Evolutionary conservation across 1,140 invertebrate genomes (phyloP).

Genomic region (Triops cancriformis): DNA sequence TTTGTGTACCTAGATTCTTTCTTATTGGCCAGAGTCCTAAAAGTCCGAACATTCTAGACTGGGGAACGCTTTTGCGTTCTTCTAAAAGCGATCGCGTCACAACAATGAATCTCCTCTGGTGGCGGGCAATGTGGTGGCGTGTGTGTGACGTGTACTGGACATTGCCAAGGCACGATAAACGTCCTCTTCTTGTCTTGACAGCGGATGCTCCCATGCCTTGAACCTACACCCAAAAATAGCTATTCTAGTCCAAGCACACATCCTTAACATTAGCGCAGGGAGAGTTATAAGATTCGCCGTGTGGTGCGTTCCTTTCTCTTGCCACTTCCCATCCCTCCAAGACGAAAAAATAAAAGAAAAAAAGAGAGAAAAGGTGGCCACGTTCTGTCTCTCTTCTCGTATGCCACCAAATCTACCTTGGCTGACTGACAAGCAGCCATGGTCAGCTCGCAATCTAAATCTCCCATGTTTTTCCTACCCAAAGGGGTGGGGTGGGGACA

Average conservation of each 20-base stretch:
- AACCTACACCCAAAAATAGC: not conserved
- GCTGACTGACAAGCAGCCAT: constrained; percentile 4
- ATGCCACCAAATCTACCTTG: constrained; percentile 9
- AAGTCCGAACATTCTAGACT: not conserved
- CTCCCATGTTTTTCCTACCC: not conserved
- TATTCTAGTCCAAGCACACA: constrained; percentile 1
- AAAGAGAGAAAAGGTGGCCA: too few relatives aligned
- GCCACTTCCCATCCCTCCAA: too few relatives aligned
- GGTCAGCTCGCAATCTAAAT: constrained; percentile 10
- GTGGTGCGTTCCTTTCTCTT: not conserved
- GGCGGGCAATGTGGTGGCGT: not conserved
- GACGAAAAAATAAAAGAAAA: too few relatives aligned
- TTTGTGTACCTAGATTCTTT: too few relatives aligned
- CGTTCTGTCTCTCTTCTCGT: not conserved
- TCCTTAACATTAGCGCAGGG: not conserved
- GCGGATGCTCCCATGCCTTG: not conserved
- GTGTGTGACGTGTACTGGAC: not conserved
- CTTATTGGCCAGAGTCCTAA: not conserved
- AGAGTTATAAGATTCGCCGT: not conserved
- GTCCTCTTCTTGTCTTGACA: constrained; percentile 13
- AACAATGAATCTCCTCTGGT: not conserved
- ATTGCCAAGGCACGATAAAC: constrained; percentile 5
- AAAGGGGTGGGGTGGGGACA: too few relatives aligned
- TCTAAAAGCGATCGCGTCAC: too few relatives aligned
- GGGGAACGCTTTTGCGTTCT: not conserved